These are phyloP conservation scores for Phengaris arion DNA, from an alignment of 2,888 invertebrate species.

Conservation along the genomic window DNA sequence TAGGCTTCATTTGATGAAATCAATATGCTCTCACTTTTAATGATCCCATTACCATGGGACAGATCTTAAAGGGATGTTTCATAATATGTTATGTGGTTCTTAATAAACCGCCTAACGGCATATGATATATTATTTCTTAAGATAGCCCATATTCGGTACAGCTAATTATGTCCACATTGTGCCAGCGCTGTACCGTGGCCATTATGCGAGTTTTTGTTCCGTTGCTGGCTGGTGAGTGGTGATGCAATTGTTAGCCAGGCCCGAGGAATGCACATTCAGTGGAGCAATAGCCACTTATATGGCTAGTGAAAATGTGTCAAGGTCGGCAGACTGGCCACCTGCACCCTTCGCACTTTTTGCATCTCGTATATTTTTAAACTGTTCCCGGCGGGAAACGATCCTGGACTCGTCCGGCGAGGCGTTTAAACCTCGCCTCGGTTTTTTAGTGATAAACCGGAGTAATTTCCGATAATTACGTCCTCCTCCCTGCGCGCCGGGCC, in stretches of 20 bases:
- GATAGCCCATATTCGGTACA: neutral
- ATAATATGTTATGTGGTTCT: neutral
- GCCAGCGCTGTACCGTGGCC: neutral
- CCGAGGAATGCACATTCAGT: slow-evolving; percentile 18
- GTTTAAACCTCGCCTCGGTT: neutral
- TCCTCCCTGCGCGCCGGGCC: slow-evolving; percentile 10
- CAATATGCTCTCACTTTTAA: no score
- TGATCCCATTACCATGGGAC: neutral
- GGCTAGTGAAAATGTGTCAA: slow-evolving; percentile 19
- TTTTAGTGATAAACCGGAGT: neutral
- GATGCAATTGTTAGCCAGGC: slow-evolving; percentile 7
- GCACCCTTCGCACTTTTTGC: neutral
- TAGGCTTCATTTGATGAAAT: neutral
- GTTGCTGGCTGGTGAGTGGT: neutral
- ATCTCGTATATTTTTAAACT: neutral
- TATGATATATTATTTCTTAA: neutral
- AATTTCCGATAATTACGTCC: slow-evolving; percentile 23
- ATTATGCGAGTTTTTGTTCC: neutral
- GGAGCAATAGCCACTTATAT: slow-evolving; percentile 17
- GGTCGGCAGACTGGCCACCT: neutral
- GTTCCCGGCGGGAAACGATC: neutral
- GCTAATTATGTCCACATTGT: neutral
- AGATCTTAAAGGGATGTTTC: neutral
- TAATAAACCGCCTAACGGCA: neutral
- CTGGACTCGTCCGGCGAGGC: neutral